These are phyloP conservation scores for Silurus meridionalis DNA, from an alignment of 2,113 vertebrate genomes.

Conservation along the genomic window DNA sequence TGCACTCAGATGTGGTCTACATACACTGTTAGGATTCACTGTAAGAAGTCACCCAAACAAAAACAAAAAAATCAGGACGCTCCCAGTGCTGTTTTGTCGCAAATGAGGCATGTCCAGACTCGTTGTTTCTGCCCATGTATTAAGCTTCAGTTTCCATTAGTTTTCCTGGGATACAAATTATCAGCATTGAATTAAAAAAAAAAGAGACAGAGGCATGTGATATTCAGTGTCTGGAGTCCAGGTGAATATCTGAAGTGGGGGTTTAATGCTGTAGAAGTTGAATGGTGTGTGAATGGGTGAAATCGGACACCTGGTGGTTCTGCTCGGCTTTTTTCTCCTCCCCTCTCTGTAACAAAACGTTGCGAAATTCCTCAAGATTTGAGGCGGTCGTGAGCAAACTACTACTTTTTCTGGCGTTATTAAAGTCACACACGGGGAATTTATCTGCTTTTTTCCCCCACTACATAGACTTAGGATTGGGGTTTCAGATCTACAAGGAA, in stretches of 20 bases:
- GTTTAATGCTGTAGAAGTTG: neutral
- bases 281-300: conserved; percentile 5
- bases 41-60: neutral
- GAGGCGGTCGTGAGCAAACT: neutral
- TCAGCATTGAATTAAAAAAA: neutral
- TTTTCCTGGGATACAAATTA: neutral
- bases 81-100: neutral
- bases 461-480: neutral
- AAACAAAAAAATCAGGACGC: neutral
- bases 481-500: neutral
- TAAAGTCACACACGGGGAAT: neutral
- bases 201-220: neutral
- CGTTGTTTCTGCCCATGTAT: neutral
- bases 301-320: conserved; percentile 41
- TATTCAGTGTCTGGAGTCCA: neutral
- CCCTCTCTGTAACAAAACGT: conserved; percentile 46
- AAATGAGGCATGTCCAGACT: conserved; percentile 26
- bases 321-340: conserved; percentile 40
- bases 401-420: neutral
- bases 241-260: neutral
- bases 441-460: neutral
- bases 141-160: neutral
- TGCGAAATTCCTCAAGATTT: conserved; percentile 50
- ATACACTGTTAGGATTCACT: neutral
- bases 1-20: no score